Evolutionary conservation across 2,888 invertebrate species (phyloP).

Genomic region (Lucinisca nassula): DNA sequence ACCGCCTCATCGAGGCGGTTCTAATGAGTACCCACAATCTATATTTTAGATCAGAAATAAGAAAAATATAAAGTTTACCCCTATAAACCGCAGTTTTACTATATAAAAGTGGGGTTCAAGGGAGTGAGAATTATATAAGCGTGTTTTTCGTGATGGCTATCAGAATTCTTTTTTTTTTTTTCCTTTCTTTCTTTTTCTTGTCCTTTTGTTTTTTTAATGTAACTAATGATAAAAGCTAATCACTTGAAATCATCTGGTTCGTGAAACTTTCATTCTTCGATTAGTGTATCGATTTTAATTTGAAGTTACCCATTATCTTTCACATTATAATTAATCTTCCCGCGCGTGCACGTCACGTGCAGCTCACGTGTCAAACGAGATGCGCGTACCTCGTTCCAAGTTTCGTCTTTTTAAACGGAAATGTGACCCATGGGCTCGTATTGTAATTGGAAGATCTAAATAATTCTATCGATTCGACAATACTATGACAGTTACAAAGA

Average conservation of each 20-base stretch:
- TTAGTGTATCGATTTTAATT: conserved; percentile 1
- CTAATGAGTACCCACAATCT: too few species aligned
- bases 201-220: too few species aligned
- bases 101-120: too few species aligned
- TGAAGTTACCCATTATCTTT: background rate
- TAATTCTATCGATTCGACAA: background rate
- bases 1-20: too few species aligned
- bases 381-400: background rate
- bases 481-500: background rate
- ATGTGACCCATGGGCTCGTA: background rate
- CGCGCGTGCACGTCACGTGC: conserved; percentile 4
- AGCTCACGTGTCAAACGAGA: background rate
- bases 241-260: background rate
- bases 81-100: too few species aligned
- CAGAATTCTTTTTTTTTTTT: too few species aligned
- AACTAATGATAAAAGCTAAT: background rate
- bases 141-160: too few species aligned
- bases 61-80: too few species aligned
- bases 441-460: conserved; percentile 7
- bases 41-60: too few species aligned
- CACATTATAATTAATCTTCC: background rate
- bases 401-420: conserved; percentile 10
- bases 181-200: too few species aligned
- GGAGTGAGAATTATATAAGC: too few species aligned
- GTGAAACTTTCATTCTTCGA: background rate